These are phyloP conservation scores for Hoplodrina blanda DNA, from an alignment of 2,888 invertebrate species.

Conservation along the genomic window DNA sequence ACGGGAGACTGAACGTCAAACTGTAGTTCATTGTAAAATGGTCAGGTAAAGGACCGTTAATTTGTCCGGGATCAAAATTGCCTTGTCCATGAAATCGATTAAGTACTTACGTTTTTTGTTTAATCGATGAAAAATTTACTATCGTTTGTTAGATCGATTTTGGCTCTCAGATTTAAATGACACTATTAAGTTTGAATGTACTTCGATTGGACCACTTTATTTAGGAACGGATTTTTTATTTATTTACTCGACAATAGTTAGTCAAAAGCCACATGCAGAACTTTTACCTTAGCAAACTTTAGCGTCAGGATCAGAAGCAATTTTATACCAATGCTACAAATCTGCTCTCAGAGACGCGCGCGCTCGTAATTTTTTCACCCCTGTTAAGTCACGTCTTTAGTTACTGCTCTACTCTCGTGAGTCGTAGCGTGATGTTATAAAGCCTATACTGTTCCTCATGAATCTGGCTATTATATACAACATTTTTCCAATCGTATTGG, in stretches of 20 bases:
- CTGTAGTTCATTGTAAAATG: constrained; percentile 59
- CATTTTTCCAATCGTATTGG: too few relatives aligned
- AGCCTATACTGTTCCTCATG: too few relatives aligned
- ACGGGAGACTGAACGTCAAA: not conserved
- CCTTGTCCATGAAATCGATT: constrained; percentile 75
- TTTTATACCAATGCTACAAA: too few relatives aligned
- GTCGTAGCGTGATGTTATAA: too few relatives aligned
- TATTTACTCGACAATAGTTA: too few relatives aligned
- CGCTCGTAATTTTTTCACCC: too few relatives aligned
- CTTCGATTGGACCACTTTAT: not conserved
- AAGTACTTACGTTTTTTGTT: constrained; percentile 56
- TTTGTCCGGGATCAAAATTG: constrained; percentile 73
- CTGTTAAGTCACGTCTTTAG: too few relatives aligned
- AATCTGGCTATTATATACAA: too few relatives aligned
- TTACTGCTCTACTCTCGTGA: too few relatives aligned
- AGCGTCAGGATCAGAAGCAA: not conserved
- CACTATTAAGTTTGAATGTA: constrained; percentile 40
- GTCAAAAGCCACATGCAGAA: not conserved
- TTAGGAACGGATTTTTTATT: not conserved
- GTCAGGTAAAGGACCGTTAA: constrained; percentile 68
- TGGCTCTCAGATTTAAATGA: constrained; percentile 25
- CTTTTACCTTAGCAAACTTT: not conserved
- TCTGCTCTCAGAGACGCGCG: too few relatives aligned
- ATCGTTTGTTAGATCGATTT: constrained; percentile 21
- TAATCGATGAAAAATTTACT: constrained; percentile 40